Conservation (phyloP, 1,140 invertebrate genomes). For the Philopotamus ludificatus region DNA sequence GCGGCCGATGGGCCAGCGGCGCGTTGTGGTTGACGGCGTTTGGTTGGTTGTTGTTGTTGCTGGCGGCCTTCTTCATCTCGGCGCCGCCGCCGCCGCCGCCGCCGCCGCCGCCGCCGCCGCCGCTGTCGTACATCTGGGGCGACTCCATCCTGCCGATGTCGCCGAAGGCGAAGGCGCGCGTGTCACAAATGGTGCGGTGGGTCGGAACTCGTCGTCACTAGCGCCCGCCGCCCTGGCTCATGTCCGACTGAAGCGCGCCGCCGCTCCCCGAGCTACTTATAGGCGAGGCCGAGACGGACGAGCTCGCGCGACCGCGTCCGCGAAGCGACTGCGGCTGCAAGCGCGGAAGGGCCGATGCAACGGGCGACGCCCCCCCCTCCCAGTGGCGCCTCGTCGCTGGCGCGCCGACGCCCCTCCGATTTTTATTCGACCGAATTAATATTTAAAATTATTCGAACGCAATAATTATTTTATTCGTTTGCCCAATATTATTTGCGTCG, state of each 20-base stretch:
- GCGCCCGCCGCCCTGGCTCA: too few relatives aligned
- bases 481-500: too few relatives aligned
- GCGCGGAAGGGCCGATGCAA: constrained; percentile 47
- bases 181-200: too few relatives aligned
- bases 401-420: too few relatives aligned
- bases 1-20: constrained; percentile 46
- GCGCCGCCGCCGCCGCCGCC: constrained; percentile 46
- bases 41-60: constrained; percentile 44
- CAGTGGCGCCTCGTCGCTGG: not conserved
- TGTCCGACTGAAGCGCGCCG: too few relatives aligned
- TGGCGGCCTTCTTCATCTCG: constrained; percentile 48
- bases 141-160: constrained; percentile 60
- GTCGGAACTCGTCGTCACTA: too few relatives aligned
- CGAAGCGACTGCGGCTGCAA: constrained; percentile 44
- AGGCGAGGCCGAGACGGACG: not conserved
- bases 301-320: constrained; percentile 31
- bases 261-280: too few relatives aligned
- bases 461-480: not conserved
- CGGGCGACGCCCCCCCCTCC: not conserved
- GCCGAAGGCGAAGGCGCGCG: too few relatives aligned
- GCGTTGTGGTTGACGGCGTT: constrained; percentile 45
- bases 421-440: not conserved
- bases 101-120: constrained; percentile 43
- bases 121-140: constrained; percentile 68
- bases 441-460: not conserved